Evolutionary conservation across 2,113 vertebrate species (phyloP), one percentile per base, ranked within the genome.

Genomic region (Dermatemys mawii): DNA sequence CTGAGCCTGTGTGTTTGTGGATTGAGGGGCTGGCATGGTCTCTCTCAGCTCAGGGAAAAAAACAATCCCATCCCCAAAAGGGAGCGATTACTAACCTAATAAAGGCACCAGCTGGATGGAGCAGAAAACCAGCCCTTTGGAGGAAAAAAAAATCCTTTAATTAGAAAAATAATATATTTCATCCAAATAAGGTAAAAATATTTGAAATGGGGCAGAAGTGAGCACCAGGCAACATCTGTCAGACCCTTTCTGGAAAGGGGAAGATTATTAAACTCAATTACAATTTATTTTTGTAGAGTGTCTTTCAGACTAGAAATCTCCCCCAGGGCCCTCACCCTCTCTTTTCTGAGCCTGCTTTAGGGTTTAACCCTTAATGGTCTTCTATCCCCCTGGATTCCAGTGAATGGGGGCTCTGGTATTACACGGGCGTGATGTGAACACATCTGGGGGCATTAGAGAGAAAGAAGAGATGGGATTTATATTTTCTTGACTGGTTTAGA

Each of bases 131-230:
- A 90, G 96, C 96, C 96, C 97, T 97, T 98, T 96, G 95, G 93
- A 93, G 97, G 95, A 92, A 86, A 97, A 97, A 97, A 96, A 95
- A 70, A 83, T 88, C 97, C 98, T 98, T 98, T 98, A 98, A 98
- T 98, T 98, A 98, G 98, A 98, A 98, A 98, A 98, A 98, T 98
- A 98, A 98, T 98, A 98, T 98, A 98, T 98, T 98, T 98, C 97
- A 98, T 98, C 98, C 98, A 98, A 98, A 98, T 98, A 98, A 98
- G 98, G 98, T 98, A 98, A 98, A 98, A 98, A 98, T 98, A 98
- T 98, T 98, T 98, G 98, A 98, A 98, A 98, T 97, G 98, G 97
- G 98, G 97, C 98, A 98, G 98, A 98, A 98, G 98, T 96, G 94
- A 98, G 96, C 97, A 95, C 97, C 97, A 97, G 95, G 97, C 97